phyloP scores from a whole-genome alignment of 1,140 invertebrate genomes.

The Coptotermes formosanus region DNA sequence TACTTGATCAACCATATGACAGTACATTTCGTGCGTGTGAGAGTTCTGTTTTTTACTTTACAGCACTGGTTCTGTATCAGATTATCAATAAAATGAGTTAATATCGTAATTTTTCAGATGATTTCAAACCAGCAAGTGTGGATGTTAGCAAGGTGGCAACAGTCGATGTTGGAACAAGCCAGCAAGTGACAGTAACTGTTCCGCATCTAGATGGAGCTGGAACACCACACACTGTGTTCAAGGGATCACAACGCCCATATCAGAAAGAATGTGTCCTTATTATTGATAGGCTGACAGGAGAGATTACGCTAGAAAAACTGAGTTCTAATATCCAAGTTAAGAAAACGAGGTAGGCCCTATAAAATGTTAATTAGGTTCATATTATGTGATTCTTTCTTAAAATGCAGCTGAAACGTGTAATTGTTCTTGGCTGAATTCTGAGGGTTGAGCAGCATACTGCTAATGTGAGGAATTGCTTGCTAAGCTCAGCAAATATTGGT shows the following conservation, averaged over 20 bases:
- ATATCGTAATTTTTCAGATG: slow-evolving; percentile 66
- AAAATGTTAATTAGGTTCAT: too few species aligned
- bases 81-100: background rate
- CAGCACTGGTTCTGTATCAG: background rate
- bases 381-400: too few species aligned
- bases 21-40: slow-evolving; percentile 12
- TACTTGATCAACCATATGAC: background rate
- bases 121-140: slow-evolving; percentile 96
- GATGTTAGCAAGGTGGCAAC: slow-evolving; percentile 86
- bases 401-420: too few species aligned
- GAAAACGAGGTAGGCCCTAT: slow-evolving; percentile 73
- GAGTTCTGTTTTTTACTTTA: slow-evolving; percentile 9
- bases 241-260: slow-evolving; percentile 87
- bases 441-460: too few species aligned
- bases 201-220: slow-evolving; percentile 90
- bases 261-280: slow-evolving; percentile 94
- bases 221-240: slow-evolving; percentile 87
- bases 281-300: slow-evolving; percentile 86
- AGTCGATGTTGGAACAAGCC: slow-evolving; percentile 82
- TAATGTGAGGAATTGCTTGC: too few species aligned
- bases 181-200: slow-evolving; percentile 79
- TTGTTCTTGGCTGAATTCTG: too few species aligned
- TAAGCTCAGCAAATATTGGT: too few species aligned
- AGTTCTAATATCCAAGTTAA: slow-evolving; percentile 90
- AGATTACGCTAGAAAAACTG: slow-evolving; percentile 89